Conservation (phyloP, 1,140 invertebrate species). For the Chelonus insularis region DNA sequence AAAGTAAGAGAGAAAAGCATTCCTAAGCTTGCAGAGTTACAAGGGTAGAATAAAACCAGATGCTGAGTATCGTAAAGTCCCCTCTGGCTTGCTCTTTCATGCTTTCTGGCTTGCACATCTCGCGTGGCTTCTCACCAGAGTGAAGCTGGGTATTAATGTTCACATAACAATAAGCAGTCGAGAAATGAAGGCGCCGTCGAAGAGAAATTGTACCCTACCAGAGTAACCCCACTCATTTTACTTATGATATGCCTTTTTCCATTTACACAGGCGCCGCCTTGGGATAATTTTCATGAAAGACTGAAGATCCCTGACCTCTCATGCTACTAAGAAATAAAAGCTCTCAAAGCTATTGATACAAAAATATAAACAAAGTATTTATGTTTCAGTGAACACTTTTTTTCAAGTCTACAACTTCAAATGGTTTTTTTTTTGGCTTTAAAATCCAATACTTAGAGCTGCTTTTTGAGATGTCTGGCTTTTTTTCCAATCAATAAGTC, state of each 20-base stretch:
- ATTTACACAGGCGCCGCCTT: not conserved
- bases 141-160: not conserved
- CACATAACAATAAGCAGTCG: slow-evolving; percentile 11
- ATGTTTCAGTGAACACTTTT: too few relatives aligned
- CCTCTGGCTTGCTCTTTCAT: slow-evolving; percentile 12
- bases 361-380: too few relatives aligned
- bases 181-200: slow-evolving; percentile 7
- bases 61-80: slow-evolving; percentile 5
- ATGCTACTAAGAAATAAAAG: too few relatives aligned
- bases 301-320: not conserved
- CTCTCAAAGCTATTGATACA: too few relatives aligned
- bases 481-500: too few relatives aligned
- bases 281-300: not conserved
- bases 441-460: too few relatives aligned
- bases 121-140: slow-evolving; percentile 3
- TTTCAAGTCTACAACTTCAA: too few relatives aligned
- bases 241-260: not conserved
- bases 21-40: not conserved
- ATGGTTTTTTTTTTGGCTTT: too few relatives aligned
- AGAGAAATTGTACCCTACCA: not conserved
- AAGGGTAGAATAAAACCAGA: slow-evolving; percentile 23
- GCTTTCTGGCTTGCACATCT: not conserved
- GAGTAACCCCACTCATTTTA: not conserved
- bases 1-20: not conserved
- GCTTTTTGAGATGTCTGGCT: too few relatives aligned